Evolutionary conservation across 2,888 invertebrate species (phyloP), one percentile per base, ranked within the genome.

Genomic region (Caenorhabditis drosophilae): DNA sequence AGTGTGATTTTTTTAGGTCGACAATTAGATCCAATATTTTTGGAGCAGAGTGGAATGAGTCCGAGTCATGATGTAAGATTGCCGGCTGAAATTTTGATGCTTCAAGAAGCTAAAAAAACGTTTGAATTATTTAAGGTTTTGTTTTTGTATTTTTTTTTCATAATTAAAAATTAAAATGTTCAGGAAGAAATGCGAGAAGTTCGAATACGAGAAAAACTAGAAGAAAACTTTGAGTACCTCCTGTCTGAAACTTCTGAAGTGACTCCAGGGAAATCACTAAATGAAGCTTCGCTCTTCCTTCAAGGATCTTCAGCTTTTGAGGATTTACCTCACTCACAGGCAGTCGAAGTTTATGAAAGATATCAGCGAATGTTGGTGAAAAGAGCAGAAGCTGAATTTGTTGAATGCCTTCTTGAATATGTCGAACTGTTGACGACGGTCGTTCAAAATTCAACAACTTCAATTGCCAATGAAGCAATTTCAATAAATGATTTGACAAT

Each of bases 371-470:
- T 46, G n/a, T 31, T 60, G 11, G 53, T 53, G 22, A 41, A 60
- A 2, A 27, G 46, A 45, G 22, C 20, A 26, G 40, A 58, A 46
- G 40, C 23, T 9, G 73, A 78, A 45, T 75, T 78, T 51, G 51
- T 36, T 23, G 78, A 78, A 41, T 60, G 73, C 11, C 67, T 78
- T 1, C 61, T 73, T 18, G 78, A 78, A 53, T 49, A 78, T 16
- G 46, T 77, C 9, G 71, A 67, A 26, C 50, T 77, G 2, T 71
- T 78, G 48, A 63, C 64, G 15, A 67, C 70, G 16, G 51, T 70
- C 26, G 49, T 57, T 20, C 44, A 60, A 15, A 41, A 56, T 27
- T 42, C 45, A 1, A 34, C 18, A 41, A 23, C 26, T 12, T 16
- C 44, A 4, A 27, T 16, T 15, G 20, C 27, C 2, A 45, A 15